Percentiles rank a stretch among this genome's conserved stretches.
These are phyloP conservation scores for Monomorium pharaonis DNA, from an alignment of 1,140 invertebrate species.

Conservation along the genomic window DNA sequence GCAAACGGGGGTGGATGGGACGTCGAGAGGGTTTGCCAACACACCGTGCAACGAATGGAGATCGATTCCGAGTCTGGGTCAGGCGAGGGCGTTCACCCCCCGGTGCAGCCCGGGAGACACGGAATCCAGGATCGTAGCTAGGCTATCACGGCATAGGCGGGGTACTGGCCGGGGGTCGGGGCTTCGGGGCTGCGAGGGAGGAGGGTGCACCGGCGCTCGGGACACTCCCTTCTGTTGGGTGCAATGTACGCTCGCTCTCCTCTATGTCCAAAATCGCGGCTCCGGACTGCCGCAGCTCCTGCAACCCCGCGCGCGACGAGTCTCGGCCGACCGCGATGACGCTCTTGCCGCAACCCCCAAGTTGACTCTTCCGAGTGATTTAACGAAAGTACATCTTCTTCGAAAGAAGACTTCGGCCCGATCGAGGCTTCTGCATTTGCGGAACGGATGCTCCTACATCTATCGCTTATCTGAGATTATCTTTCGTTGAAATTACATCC, in stretches of 20 bases:
- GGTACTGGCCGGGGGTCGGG: conserved; percentile 67
- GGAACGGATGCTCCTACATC: conserved; percentile 25
- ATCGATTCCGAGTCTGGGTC: conserved; percentile 85
- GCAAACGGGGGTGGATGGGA: conserved; percentile 29
- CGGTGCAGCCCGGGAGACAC: conserved; percentile 84
- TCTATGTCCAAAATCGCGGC: conserved; percentile 70
- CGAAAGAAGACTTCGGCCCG: neutral
- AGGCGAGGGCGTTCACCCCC: conserved; percentile 83
- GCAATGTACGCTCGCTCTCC: conserved; percentile 75
- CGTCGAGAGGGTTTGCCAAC: conserved; percentile 65
- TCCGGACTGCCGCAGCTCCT: conserved; percentile 55
- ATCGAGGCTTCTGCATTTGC: conserved; percentile 8
- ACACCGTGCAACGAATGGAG: conserved; percentile 81
- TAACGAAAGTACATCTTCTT: conserved; percentile 15
- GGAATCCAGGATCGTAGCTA: conserved; percentile 82
- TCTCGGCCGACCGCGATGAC: conserved; percentile 3
- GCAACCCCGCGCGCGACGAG: neutral
- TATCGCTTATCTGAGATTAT: conserved; percentile 33
- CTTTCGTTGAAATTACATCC: neutral
- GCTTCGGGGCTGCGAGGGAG: conserved; percentile 47
- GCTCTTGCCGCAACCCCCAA: neutral
- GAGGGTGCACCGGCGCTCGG: conserved; percentile 69
- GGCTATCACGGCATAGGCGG: conserved; percentile 74
- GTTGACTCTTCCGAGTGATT: conserved; percentile 61
- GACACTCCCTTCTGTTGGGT: conserved; percentile 77